phyloP scores from a whole-genome alignment of 2,888 invertebrate species.

The Nezara viridula region DNA sequence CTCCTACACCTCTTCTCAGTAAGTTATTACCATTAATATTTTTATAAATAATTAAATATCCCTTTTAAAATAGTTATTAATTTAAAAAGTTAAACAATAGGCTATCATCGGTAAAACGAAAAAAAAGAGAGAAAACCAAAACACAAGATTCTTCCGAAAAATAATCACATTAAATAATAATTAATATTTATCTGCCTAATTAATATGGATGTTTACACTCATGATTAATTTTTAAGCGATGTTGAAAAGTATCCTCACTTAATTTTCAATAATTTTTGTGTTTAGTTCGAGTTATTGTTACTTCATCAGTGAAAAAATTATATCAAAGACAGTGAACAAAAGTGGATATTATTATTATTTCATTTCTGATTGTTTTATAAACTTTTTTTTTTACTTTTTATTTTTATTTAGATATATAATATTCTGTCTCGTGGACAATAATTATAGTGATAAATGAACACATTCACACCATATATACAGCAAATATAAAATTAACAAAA shows the following conservation, averaged over 20 bases:
- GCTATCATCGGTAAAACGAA: not conserved
- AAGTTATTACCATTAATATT: not conserved
- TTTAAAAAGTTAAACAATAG: not conserved
- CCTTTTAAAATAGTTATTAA: not conserved
- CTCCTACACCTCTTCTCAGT: slow-evolving; percentile 28
- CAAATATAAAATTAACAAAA: too few relatives aligned
- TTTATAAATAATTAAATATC: not conserved
- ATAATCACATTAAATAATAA: not conserved
- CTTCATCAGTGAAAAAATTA: not conserved
- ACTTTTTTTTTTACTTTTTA: too few relatives aligned
- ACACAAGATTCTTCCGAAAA: too few relatives aligned
- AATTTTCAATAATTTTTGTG: not conserved
- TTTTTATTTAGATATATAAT: too few relatives aligned
- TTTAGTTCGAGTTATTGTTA: not conserved
- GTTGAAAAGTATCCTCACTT: not conserved
- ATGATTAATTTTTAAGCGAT: not conserved
- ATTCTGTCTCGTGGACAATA: too few relatives aligned
- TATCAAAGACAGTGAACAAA: not conserved
- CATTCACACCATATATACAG: too few relatives aligned
- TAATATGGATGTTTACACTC: not conserved
- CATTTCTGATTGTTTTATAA: too few relatives aligned
- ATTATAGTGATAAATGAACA: too few relatives aligned
- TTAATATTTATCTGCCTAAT: not conserved
- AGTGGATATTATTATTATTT: not conserved
- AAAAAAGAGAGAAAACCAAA: not conserved